Percentiles rank a stretch among this genome's conserved stretches.
These are phyloP conservation scores for Rugalucina vietnamica DNA, from an alignment of 2,888 invertebrate genomes.

Conservation along the genomic window DNA sequence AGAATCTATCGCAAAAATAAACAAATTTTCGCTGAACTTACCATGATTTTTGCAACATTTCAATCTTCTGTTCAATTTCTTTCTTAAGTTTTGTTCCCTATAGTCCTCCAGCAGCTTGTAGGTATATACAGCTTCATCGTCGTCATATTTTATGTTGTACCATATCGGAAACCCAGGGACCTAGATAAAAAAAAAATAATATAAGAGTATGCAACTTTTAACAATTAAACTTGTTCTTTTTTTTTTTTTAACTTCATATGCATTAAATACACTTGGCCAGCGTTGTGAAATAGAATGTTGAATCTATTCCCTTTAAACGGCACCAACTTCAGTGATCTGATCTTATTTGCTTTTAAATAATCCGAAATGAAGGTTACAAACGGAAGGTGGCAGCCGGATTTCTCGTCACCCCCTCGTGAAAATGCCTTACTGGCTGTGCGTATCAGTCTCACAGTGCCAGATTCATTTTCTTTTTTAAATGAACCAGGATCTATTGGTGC, in stretches of 20 bases:
- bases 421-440: slow-evolving; percentile 24
- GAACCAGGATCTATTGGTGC: neutral
- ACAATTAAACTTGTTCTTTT: no score
- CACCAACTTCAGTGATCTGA: slow-evolving; percentile 4
- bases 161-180: no score
- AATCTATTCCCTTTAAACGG: slow-evolving; percentile 15
- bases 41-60: no score
- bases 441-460: slow-evolving; percentile 14
- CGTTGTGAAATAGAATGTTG: slow-evolving; percentile 28
- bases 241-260: neutral
- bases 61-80: no score
- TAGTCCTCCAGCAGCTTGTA: no score
- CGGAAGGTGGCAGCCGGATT: slow-evolving; percentile 16
- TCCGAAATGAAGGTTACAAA: neutral
- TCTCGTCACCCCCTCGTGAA: slow-evolving; percentile 23
- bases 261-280: slow-evolving; percentile 28
- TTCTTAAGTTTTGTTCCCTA: no score
- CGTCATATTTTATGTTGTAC: no score
- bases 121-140: no score
- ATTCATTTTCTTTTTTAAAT: neutral
- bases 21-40: no score
- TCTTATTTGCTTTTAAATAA: neutral
- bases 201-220: no score
- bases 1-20: no score
- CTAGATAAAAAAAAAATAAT: no score